These are phyloP conservation scores for Drosophila niveifrons DNA, from an alignment of 2,888 invertebrate genomes.

Conservation along the genomic window DNA sequence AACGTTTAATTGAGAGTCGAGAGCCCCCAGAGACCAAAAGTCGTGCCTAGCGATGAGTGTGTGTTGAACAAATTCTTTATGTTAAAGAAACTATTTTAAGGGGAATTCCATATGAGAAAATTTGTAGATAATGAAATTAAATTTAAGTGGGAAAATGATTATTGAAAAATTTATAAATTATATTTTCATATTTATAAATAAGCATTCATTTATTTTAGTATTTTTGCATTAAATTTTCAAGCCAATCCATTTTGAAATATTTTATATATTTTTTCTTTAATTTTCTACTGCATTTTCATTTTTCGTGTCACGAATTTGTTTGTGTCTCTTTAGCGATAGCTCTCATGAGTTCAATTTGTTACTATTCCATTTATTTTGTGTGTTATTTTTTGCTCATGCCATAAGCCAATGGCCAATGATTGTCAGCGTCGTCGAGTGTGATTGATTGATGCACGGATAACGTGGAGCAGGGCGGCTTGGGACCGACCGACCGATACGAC, in stretches of 20 bases:
- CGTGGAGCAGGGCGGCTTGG: slow-evolving; percentile 43
- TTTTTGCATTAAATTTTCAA: background rate
- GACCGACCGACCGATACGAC: slow-evolving; percentile 14
- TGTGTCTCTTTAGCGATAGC: background rate
- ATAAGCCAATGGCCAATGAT: slow-evolving; percentile 59
- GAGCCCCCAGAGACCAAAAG: slow-evolving; percentile 1
- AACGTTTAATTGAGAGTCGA: slow-evolving; percentile 63
- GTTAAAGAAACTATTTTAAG: no score
- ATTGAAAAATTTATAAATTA: background rate
- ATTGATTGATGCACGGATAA: slow-evolving; percentile 73
- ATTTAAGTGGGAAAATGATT: background rate
- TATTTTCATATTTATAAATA: background rate
- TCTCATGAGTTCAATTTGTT: slow-evolving; percentile 13
- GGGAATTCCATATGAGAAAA: no score
- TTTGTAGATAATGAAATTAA: no score
- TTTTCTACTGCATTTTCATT: background rate
- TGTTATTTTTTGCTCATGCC: slow-evolving; percentile 18
- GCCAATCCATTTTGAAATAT: background rate
- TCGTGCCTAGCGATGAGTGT: slow-evolving; percentile 5
- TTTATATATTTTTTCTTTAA: background rate
- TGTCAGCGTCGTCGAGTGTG: slow-evolving; percentile 62
- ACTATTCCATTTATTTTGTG: background rate
- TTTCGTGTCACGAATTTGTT: slow-evolving; percentile 12
- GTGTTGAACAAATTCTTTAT: background rate
- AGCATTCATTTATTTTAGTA: background rate